These are phyloP conservation scores for Dendroctonus ponderosae DNA, from an alignment of 1,140 invertebrate species.

Conservation along the genomic window DNA sequence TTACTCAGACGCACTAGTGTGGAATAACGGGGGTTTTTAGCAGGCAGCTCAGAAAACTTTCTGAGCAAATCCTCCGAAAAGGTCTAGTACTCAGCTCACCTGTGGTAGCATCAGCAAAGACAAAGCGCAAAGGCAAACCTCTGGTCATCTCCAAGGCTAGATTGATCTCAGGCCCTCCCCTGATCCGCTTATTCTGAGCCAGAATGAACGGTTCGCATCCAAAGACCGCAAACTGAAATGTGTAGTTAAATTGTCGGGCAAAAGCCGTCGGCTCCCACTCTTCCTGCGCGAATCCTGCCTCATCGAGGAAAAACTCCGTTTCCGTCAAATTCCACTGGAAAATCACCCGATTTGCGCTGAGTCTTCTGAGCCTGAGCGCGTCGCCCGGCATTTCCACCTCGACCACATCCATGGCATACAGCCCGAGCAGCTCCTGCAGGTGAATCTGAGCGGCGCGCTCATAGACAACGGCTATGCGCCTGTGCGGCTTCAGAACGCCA, in stretches of 20 bases:
- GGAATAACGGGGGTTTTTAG: no score
- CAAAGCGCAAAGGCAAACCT: neutral
- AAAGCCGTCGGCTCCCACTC: neutral
- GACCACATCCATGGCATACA: constrained; percentile 16
- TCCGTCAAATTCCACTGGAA: constrained; percentile 5
- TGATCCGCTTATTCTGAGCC: neutral
- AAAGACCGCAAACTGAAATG: constrained; percentile 20
- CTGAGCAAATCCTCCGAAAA: no score
- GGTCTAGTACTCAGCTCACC: neutral
- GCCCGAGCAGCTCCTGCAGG: neutral
- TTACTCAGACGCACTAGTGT: no score
- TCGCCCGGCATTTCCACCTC: neutral
- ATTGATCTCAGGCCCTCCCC: constrained; percentile 10
- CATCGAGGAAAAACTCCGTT: constrained; percentile 3
- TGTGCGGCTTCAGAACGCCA: neutral
- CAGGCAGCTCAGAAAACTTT: no score
- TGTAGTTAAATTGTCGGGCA: constrained; percentile 1
- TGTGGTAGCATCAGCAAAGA: neutral
- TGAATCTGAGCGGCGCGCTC: neutral
- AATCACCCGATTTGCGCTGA: neutral
- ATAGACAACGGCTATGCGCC: constrained; percentile 11
- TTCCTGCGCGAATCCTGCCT: neutral
- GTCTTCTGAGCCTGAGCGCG: neutral
- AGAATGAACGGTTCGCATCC: constrained; percentile 25
- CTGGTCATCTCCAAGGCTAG: constrained; percentile 12